Conservation (phyloP, 2,113 vertebrate genomes). For the Pangasianodon gigas region DNA sequence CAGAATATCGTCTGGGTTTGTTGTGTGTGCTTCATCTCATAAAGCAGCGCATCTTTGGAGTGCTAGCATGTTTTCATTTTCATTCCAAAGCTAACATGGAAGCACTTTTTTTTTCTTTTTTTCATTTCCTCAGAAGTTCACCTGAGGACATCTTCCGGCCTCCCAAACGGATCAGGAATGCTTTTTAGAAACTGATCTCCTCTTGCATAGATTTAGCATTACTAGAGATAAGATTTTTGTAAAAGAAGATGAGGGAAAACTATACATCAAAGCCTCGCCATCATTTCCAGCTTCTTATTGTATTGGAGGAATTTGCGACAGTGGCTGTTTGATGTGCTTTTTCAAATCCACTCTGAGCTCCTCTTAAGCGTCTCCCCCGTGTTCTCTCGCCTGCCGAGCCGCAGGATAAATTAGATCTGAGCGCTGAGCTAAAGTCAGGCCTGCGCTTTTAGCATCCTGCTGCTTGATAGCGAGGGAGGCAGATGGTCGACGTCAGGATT, state of each 20-base stretch:
- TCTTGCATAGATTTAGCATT: conserved; percentile 57
- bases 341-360: conserved; percentile 67
- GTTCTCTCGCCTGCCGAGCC: conserved; percentile 48
- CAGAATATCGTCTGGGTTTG: neutral
- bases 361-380: conserved; percentile 51
- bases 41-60: neutral
- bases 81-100: neutral
- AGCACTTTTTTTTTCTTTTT: neutral
- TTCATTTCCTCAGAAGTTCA: neutral
- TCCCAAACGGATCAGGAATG: neutral
- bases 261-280: conserved; percentile 69
- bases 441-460: conserved; percentile 18
- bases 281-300: conserved; percentile 62
- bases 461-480: conserved; percentile 1
- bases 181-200: conserved; percentile 36
- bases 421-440: conserved; percentile 33
- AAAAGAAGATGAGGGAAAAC: conserved; percentile 55
- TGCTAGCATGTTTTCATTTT: neutral
- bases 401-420: conserved; percentile 61
- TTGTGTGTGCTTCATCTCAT: neutral
- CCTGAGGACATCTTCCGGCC: neutral
- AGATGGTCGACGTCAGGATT: neutral
- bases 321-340: conserved; percentile 71
- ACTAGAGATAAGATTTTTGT: conserved; percentile 58
- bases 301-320: conserved; percentile 65